Base-by-base conservation (phyloP, 2,113 vertebrate species). In the Myiopsitta monachus region DNA sequence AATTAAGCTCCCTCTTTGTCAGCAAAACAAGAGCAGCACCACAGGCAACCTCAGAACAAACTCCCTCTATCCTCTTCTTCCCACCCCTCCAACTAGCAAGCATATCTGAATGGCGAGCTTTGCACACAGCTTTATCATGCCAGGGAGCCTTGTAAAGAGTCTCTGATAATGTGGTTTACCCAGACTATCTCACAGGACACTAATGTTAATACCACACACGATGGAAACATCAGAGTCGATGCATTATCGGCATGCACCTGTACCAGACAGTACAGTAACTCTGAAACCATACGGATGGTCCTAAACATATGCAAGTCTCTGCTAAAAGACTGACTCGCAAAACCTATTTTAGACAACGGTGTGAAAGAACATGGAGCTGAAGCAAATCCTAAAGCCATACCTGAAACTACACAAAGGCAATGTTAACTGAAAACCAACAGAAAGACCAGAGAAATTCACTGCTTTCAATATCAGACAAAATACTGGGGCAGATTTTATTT, bases 1-100 rank as follows among this genome's bases (percentile, higher is more conserved):
- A 92, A 96, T 91, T 96, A 94, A 95, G 82, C 67, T 89, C 90
- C 67, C 36, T 81, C 87, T 96, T 96, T 92, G 93, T 96, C 38
- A 1, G 61, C 82, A 86, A 85, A 91, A 88, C 93, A 96, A 95
- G 92, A 87, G 86, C 88, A 94, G 87, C 94, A 94, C 95, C 95
- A 92, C 92, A 92, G 94, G 96, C 94, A 92, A 75, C 77, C 77
- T 84, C 85, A 51, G 75, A 94, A 92, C 72, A 90, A 90, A 68
- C 72, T 93, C 87, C 67, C 64, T 88, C 88, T 77, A 73, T 67
- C 82, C 87, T 90, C 47, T 75, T 44, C 90, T 83, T 77, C 82
- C 87, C 72, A 91, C 44, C 44, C 86, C 49, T 80, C 64, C 67
- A 87, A 63, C 75, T 15, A 83, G 75, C 78, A 63, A 86, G 72